Conservation (phyloP, 2,113 vertebrate species). For the Oryzias curvinotus region DNA sequence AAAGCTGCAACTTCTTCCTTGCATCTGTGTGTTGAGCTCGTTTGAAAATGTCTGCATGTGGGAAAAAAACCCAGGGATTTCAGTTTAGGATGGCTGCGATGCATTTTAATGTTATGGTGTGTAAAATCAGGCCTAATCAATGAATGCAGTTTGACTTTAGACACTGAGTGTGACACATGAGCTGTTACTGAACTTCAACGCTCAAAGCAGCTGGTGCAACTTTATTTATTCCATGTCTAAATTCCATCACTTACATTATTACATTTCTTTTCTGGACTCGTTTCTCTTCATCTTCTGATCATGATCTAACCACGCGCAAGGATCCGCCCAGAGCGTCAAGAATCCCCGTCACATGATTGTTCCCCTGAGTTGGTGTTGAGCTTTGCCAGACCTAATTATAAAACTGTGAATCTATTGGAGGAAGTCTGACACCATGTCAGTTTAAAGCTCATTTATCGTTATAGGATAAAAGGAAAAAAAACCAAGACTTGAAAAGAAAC, state of each 20-base stretch:
- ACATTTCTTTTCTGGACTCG: not conserved
- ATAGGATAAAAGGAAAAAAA: not conserved
- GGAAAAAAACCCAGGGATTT: conserved; percentile 18
- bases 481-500: conserved; percentile 9
- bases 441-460: conserved; percentile 45
- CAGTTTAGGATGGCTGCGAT: conserved; percentile 2
- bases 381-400: conserved; percentile 65
- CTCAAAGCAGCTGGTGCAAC: conserved; percentile 20
- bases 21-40: not conserved
- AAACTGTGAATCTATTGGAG: conserved; percentile 41
- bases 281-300: conserved; percentile 7
- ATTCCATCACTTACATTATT: conserved; percentile 31
- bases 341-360: conserved; percentile 28
- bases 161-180: conserved; percentile 15
- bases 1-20: no score
- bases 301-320: conserved; percentile 24
- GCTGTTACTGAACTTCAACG: conserved; percentile 29
- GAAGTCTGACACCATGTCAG: conserved; percentile 27
- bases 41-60: conserved; percentile 4
- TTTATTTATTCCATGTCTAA: conserved; percentile 42
- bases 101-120: conserved; percentile 24
- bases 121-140: conserved; percentile 26
- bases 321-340: conserved; percentile 38
- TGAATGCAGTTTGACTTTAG: not conserved
- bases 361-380: conserved; percentile 24